Percentiles rank a stretch among this genome's conserved stretches.
Conservation (phyloP, 2,888 invertebrate species). For the Druceiella hillmani region DNA sequence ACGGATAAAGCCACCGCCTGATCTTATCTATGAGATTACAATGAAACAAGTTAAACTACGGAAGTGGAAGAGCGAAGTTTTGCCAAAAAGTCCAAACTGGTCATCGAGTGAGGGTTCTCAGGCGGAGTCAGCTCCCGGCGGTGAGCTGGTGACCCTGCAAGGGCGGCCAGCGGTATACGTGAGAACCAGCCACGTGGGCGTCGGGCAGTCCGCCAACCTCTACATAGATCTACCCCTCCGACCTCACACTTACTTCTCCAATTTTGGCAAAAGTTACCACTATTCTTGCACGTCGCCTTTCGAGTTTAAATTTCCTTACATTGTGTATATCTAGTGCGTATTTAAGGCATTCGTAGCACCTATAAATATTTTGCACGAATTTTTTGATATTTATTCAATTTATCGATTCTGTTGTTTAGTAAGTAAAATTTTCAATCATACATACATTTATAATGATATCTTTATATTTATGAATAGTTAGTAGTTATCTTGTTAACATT, state of each 20-base stretch:
- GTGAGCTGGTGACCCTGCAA: slow-evolving; percentile 36
- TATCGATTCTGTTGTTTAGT: too few relatives aligned
- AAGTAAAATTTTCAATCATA: too few relatives aligned
- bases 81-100: slow-evolving; percentile 45
- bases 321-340: slow-evolving; percentile 49
- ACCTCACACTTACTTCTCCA: slow-evolving; percentile 46
- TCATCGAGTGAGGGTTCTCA: slow-evolving; percentile 42
- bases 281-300: slow-evolving; percentile 52
- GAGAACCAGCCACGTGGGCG: slow-evolving; percentile 48
- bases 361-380: too few relatives aligned
- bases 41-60: too few relatives aligned
- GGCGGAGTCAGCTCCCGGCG: too few relatives aligned
- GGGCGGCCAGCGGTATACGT: slow-evolving; percentile 49
- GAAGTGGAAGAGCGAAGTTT: slow-evolving; percentile 40
- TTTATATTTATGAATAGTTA: too few relatives aligned
- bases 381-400: too few relatives aligned
- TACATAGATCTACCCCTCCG: slow-evolving; percentile 46
- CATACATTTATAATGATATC: too few relatives aligned
- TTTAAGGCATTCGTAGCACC: too few relatives aligned
- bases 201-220: slow-evolving; percentile 44
- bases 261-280: slow-evolving; percentile 51
- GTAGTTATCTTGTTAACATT: too few relatives aligned
- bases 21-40: too few relatives aligned
- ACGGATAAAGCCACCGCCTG: slow-evolving; percentile 34
- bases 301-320: slow-evolving; percentile 46